Evolutionary conservation across 1,140 invertebrate genomes (phyloP).

Genomic region (Brachionus rotundiformis): DNA sequence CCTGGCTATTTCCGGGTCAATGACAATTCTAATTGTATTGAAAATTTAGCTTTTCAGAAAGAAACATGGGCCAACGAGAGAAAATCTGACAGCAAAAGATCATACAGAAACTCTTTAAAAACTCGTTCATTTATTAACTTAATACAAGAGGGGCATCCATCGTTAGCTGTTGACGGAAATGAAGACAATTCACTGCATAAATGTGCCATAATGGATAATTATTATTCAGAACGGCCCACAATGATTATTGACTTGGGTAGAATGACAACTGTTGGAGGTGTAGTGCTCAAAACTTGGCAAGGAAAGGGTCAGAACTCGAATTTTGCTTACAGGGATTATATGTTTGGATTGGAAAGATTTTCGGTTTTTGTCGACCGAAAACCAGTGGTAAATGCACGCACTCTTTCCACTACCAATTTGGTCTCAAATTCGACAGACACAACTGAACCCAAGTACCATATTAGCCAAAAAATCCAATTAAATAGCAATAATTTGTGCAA

Average conservation of each 20-base stretch:
- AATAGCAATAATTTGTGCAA: slow-evolving; percentile 63
- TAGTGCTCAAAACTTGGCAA: slow-evolving; percentile 67
- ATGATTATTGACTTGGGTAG: slow-evolving; percentile 68
- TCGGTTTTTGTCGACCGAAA: slow-evolving; percentile 65
- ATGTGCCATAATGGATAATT: slow-evolving; percentile 68
- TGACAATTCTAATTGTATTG: slow-evolving; percentile 64
- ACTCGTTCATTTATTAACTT: slow-evolving; percentile 37
- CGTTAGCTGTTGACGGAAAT: slow-evolving; percentile 63
- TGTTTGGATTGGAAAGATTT: slow-evolving; percentile 67
- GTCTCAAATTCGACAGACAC: slow-evolving; percentile 56
- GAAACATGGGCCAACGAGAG: slow-evolving; percentile 26
- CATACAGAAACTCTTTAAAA: background rate
- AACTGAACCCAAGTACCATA: background rate
- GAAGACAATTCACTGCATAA: slow-evolving; percentile 55
- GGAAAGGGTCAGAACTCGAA: slow-evolving; percentile 65
- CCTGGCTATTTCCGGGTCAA: slow-evolving; percentile 67
- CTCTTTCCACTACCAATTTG: slow-evolving; percentile 39
- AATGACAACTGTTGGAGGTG: slow-evolving; percentile 64
- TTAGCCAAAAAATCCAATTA: slow-evolving; percentile 12
- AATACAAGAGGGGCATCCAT: slow-evolving; percentile 57
- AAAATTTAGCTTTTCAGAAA: slow-evolving; percentile 52
- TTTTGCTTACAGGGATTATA: slow-evolving; percentile 64
- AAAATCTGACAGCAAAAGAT: background rate
- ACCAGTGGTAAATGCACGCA: slow-evolving; percentile 58
- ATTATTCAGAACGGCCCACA: slow-evolving; percentile 67